phyloP scores from a whole-genome alignment of 2,888 invertebrate species.

The Drosophila mulleri region DNA sequence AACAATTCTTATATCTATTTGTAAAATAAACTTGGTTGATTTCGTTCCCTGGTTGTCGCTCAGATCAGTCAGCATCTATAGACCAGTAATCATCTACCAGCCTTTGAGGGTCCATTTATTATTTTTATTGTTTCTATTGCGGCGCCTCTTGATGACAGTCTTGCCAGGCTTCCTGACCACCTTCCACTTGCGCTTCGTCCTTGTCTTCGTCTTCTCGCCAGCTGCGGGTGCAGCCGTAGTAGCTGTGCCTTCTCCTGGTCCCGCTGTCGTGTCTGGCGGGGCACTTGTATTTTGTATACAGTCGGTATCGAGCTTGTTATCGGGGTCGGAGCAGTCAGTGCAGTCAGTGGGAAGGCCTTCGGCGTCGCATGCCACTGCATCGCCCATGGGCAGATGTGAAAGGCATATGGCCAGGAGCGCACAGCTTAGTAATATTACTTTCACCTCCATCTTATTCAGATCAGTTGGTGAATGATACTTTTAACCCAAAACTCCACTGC shows the following conservation, averaged over 20 bases:
- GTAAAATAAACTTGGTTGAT: not conserved
- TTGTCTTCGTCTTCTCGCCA: constrained; percentile 9
- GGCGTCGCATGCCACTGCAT: too few relatives aligned
- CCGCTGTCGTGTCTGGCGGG: not conserved
- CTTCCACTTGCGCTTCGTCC: constrained; percentile 4
- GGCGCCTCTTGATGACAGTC: not conserved
- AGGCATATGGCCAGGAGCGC: constrained; percentile 33
- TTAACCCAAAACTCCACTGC: not conserved
- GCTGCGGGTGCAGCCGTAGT: too few relatives aligned
- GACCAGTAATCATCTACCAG: not conserved
- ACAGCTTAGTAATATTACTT: constrained; percentile 19
- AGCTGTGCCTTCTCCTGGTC: not conserved
- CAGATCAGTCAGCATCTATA: not conserved
- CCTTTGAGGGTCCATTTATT: not conserved
- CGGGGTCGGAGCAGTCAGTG: too few relatives aligned
- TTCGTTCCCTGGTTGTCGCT: not conserved
- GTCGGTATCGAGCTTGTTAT: too few relatives aligned
- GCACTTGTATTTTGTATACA: too few relatives aligned
- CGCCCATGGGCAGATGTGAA: constrained; percentile 10
- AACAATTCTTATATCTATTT: constrained; percentile 4
- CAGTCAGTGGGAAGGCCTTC: not conserved
- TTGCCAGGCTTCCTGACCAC: not conserved
- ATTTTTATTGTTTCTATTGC: not conserved
- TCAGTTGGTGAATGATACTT: constrained; percentile 24
- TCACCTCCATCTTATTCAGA: constrained; percentile 23